Percentiles rank a stretch among this genome's conserved stretches.
phyloP scores from a whole-genome alignment of 2,797 vertebrate species.

The Rhincodon typus region DNA sequence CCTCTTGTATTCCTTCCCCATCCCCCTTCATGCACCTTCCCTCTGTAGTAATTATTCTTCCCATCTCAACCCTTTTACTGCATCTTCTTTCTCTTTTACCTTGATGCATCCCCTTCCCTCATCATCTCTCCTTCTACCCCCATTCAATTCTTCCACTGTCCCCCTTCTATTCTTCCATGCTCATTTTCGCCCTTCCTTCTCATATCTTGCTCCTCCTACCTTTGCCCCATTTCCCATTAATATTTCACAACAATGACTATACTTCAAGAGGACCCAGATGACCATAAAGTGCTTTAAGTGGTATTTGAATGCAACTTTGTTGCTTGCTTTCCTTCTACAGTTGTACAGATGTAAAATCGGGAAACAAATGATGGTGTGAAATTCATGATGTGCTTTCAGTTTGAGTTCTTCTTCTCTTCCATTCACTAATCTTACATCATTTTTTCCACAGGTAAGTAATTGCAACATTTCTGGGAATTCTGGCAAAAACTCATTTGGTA shows the following conservation, averaged over 20 bases:
- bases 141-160: not conserved
- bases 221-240: not conserved
- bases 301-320: not conserved
- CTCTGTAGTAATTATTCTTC: too few relatives aligned
- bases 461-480: slow-evolving; percentile 10
- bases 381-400: not conserved
- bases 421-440: not conserved
- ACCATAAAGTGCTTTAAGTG: not conserved
- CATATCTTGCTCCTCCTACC: not conserved
- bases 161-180: not conserved
- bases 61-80: too few relatives aligned
- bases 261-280: not conserved
- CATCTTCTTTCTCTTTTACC: too few relatives aligned
- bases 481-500: not conserved
- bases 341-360: not conserved
- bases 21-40: not conserved
- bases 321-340: not conserved
- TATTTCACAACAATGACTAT: not conserved
- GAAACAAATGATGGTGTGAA: not conserved
- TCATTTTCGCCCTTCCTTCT: not conserved
- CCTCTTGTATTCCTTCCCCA: too few relatives aligned
- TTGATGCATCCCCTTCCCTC: too few relatives aligned
- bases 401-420: not conserved
- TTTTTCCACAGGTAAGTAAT: slow-evolving; percentile 31
- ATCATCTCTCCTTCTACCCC: too few relatives aligned